These are phyloP conservation scores for Serripes groenlandicus DNA, from an alignment of 2,888 invertebrate genomes.

Conservation along the genomic window DNA sequence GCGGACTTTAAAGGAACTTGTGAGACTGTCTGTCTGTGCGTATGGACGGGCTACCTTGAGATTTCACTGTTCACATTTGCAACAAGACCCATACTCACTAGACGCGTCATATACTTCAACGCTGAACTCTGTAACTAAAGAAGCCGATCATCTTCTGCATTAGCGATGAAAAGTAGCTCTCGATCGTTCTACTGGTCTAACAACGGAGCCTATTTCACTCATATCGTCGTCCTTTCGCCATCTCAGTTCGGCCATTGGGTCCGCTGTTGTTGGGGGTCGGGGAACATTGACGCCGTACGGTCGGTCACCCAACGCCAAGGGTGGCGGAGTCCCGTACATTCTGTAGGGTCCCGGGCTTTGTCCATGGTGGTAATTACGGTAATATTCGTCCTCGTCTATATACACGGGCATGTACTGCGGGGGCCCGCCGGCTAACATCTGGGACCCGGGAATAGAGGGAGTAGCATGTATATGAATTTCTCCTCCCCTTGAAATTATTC, in stretches of 20 bases:
- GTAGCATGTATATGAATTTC: conserved; percentile 65
- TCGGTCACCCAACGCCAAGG: not conserved
- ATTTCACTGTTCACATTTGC: too few relatives aligned
- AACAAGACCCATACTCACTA: too few relatives aligned
- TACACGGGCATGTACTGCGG: conserved; percentile 55
- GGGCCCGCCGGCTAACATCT: not conserved
- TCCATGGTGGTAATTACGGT: not conserved
- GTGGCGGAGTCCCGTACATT: conserved; percentile 4
- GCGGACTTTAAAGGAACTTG: too few relatives aligned
- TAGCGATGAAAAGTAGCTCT: not conserved
- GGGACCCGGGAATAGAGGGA: conserved; percentile 36
- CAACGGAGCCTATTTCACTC: not conserved
- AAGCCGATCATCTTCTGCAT: too few relatives aligned
- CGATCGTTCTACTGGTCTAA: conserved; percentile 15
- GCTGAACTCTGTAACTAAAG: too few relatives aligned
- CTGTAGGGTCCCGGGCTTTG: not conserved
- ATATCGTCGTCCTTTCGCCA: conserved; percentile 7
- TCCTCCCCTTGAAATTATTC: conserved; percentile 59
- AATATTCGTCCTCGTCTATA: conserved; percentile 41
- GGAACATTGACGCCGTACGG: not conserved
- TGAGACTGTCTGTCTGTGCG: too few relatives aligned
- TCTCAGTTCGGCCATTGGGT: conserved; percentile 13
- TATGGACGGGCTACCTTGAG: too few relatives aligned
- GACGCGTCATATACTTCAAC: too few relatives aligned
- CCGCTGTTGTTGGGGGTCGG: not conserved